A percentile compares a stretch with the other conserved stretches of the same genome.
Conservation (phyloP, 2,888 invertebrate species). For the Globia sparganii region DNA sequence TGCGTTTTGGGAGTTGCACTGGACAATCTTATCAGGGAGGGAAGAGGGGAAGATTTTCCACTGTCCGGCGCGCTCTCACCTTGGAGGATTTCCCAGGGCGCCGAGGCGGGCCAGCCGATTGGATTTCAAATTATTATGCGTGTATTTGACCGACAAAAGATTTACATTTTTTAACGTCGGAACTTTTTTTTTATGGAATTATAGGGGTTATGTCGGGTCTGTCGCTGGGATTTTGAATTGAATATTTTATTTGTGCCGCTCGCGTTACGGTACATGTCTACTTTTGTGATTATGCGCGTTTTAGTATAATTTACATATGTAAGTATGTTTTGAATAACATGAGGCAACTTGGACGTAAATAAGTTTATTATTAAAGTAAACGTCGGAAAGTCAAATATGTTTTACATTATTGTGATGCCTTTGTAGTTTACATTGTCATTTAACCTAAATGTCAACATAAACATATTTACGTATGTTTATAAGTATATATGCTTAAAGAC, state of each 20-base stretch:
- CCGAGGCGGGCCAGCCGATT: constrained; percentile 80
- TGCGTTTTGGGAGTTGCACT: constrained; percentile 89
- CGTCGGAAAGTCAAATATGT: constrained; percentile 37
- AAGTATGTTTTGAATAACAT: constrained; percentile 62
- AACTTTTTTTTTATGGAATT: constrained; percentile 66
- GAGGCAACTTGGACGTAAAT: constrained; percentile 56
- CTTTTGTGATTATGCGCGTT: constrained; percentile 66
- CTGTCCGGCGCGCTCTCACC: constrained; percentile 88
- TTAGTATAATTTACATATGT: constrained; percentile 64
- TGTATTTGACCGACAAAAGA: constrained; percentile 81
- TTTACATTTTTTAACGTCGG: constrained; percentile 75
- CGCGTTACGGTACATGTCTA: constrained; percentile 60
- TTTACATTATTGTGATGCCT: constrained; percentile 46
- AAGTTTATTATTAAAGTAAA: constrained; percentile 54
- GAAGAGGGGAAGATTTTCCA: constrained; percentile 87
- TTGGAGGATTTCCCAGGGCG: constrained; percentile 86
- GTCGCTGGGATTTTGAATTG: constrained; percentile 69
- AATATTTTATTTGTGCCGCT: constrained; percentile 70
- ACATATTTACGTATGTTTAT: background rate
- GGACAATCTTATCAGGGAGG: constrained; percentile 89
- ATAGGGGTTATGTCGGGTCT: constrained; percentile 69
- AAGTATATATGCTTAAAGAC: background rate
- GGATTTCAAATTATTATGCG: constrained; percentile 88
- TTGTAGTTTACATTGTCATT: constrained; percentile 47
- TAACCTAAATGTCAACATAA: constrained; percentile 11